phyloP scores from a whole-genome alignment of 2,113 vertebrate genomes.

The Vulpes ferrilata region DNA sequence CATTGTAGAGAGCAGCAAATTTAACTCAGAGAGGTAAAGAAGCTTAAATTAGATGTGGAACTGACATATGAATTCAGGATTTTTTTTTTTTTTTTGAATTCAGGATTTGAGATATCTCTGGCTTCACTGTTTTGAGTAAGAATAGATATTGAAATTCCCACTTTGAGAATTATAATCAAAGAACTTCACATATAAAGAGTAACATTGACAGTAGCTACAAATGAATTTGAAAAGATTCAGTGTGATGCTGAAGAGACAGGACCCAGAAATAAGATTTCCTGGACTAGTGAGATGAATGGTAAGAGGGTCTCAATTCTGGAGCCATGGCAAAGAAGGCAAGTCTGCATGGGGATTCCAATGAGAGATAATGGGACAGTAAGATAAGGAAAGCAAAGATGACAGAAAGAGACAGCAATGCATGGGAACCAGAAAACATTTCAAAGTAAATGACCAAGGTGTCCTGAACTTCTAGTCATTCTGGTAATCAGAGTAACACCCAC shows the following conservation, averaged over 20 bases:
- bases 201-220: background rate
- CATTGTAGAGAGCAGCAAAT: background rate
- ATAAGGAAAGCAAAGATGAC: background rate
- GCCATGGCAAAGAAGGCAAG: background rate
- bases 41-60: background rate
- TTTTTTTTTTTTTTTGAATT: background rate
- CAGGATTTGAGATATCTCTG: background rate
- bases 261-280: background rate
- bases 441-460: background rate
- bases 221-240: background rate
- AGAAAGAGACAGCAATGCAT: background rate
- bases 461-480: background rate
- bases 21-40: background rate
- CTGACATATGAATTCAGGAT: background rate
- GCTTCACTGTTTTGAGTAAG: background rate
- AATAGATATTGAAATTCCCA: background rate
- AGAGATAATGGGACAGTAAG: background rate
- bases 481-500: background rate
- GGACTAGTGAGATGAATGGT: background rate
- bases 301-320: background rate
- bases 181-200: background rate
- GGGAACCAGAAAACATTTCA: background rate
- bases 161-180: background rate
- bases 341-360: background rate
- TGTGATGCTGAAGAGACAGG: background rate